phyloP scores from a whole-genome alignment of 2,888 invertebrate genomes.

The Chirona hameri region DNA sequence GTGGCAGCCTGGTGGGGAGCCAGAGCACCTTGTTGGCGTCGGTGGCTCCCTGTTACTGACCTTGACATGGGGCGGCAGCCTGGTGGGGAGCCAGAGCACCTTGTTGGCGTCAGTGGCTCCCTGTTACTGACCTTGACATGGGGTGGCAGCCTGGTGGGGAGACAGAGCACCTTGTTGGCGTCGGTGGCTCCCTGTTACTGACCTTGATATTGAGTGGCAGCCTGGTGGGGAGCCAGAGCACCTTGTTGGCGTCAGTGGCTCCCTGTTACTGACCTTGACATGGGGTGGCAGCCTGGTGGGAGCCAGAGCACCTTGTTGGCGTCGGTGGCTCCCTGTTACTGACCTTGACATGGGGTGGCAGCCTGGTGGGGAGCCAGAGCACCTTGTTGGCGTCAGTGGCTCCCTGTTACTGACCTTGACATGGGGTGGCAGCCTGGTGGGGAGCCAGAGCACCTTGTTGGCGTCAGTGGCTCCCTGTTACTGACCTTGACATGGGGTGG shows the following conservation, averaged over 20 bases:
- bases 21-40: too few relatives aligned
- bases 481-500: constrained; percentile 58
- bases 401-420: too few relatives aligned
- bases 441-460: neutral
- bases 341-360: neutral
- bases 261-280: constrained; percentile 56
- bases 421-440: neutral
- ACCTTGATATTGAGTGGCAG: neutral
- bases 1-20: neutral
- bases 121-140: neutral
- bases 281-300: neutral
- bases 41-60: neutral
- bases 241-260: too few relatives aligned
- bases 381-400: too few relatives aligned
- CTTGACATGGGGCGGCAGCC: too few relatives aligned
- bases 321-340: constrained; percentile 45
- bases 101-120: too few relatives aligned
- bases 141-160: neutral
- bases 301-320: constrained; percentile 66
- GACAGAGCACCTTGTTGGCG: constrained; percentile 49
- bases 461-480: too few relatives aligned
- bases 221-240: neutral
- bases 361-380: neutral
- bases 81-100: neutral
- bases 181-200: constrained; percentile 66